Evolutionary conservation across 2,888 invertebrate genomes (phyloP), one percentile per base, ranked within the genome.

Genomic region (Tinea pellionella): DNA sequence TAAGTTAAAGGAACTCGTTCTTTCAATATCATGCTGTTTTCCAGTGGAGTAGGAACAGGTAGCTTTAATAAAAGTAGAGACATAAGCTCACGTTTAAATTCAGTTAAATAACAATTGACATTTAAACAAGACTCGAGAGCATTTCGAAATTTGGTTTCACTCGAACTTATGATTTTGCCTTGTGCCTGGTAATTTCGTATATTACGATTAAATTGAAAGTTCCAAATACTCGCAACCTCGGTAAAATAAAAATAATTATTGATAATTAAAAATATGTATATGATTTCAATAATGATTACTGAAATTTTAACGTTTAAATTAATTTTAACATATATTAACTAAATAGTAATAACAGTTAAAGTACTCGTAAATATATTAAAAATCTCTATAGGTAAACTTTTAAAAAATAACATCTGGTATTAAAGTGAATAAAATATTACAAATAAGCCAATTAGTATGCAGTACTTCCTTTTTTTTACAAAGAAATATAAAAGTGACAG

Each of bases 71-170:
- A 59, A 13, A 13, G 43, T 42, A 42, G 42, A 41, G 59, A 7
- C 37, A 24, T 19, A 58, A 13, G 42, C 59, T 12, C 41, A 19
- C 4, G 13, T 19, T 24, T 18, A 29, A n/a, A 24, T 16, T 56
- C 59, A 42, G 61, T 61, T 61, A 60, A 61, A 61, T 60, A 61
- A 61, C 61, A 41, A 62, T 43, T 62, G 60, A 59, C 62, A 62
- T 62, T 62, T 62, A 62, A 60, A 30, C 43, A 24, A 58, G 51
- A 43, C 58, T 30, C 19, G 56, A 41, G n/a, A 56, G 16, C 29
- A 56, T 61, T 55, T 61, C 59, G 61, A 53, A 61, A 61, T 55
- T 24, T 42, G 29, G 59, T 42, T 59, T 59, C 59, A 59, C 16
- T 19, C 18, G 57, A 47, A 47, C 15, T 47, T 47, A 47, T 47